Base-by-base conservation (phyloP, 1,140 invertebrate species). In the Lasaia peninsularis region DNA sequence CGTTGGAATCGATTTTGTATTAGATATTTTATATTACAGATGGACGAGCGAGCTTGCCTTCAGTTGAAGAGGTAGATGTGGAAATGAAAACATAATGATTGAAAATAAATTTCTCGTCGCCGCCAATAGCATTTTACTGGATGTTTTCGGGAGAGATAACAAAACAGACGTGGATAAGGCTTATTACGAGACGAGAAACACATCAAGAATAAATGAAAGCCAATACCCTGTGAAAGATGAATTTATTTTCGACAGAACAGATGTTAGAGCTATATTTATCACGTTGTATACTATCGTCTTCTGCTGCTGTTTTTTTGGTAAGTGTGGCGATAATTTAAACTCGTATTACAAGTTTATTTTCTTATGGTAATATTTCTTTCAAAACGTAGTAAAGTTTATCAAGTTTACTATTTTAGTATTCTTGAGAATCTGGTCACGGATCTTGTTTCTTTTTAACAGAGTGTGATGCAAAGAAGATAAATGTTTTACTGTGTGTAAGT, bases 281-380 rank as follows among this genome's bases (percentile, higher is more conserved):
- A 91, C 89, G 2, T 78, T 94, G 12, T 93, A 94, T 72, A 91
- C 92, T 0, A 80, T 93, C 34, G 93, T 94, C 4, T 94, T 94
- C 75, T 91, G 92, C 74, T 91, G 91, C 65, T 94, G 93, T 70
- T 93, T 93, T 71, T 92, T 93, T 67, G 93, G 93, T 93, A 75
- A 93, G 92, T 91, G 16, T 8, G 16, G 12, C 40, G 40, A 44
- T 20, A 44, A 44, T 44, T 44, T 44, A 20, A 11, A 37, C 35
- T 8, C 16, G 16, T 44, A 44, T 44, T 18, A 44, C 1, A 2
- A 18, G 40, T 44, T 44, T 44, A 44, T 44, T 20, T 40, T 35
- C 34, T 40, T 40, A 18, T 18, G n/a, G 8, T 14, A 40, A 40
- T 40, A 40, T 40, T 18, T 40, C 37, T 40, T 18, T 40, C 16